A percentile compares a stretch with the other conserved stretches of the same genome.
Evolutionary conservation across 2,113 vertebrate genomes (phyloP).

Genomic region (Martes martes): DNA sequence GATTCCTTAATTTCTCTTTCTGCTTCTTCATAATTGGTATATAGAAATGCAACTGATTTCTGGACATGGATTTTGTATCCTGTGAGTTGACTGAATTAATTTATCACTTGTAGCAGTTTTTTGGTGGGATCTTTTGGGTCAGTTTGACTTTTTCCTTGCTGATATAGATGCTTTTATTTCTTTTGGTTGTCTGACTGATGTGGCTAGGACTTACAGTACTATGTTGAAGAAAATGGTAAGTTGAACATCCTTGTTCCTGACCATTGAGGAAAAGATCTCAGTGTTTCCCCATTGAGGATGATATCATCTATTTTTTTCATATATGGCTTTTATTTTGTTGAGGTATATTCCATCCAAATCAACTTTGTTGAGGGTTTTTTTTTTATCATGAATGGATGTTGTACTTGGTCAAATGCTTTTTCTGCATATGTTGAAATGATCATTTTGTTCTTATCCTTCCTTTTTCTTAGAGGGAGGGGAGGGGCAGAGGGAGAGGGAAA

Average conservation of each 20-base stretch:
- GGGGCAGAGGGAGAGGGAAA: background rate
- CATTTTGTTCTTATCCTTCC: background rate
- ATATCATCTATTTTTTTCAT: background rate
- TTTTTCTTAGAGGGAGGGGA: background rate
- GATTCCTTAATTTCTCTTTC: background rate
- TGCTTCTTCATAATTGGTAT: background rate
- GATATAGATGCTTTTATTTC: background rate
- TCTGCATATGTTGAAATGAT: background rate
- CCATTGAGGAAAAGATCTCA: background rate
- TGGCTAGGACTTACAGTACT: background rate
- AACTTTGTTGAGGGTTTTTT: background rate
- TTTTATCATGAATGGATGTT: background rate
- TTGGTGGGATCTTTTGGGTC: background rate
- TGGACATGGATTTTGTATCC: background rate
- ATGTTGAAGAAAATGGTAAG: background rate
- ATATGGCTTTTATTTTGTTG: background rate
- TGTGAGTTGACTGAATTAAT: background rate
- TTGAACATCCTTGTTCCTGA: background rate
- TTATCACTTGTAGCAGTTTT: background rate
- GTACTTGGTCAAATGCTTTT: background rate
- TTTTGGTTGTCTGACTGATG: background rate
- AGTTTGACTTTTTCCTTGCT: background rate
- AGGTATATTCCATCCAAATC: background rate
- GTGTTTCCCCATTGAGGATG: background rate
- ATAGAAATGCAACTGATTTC: background rate